Conservation (phyloP, 2,888 invertebrate genomes). For the Sesamia inferens region DNA sequence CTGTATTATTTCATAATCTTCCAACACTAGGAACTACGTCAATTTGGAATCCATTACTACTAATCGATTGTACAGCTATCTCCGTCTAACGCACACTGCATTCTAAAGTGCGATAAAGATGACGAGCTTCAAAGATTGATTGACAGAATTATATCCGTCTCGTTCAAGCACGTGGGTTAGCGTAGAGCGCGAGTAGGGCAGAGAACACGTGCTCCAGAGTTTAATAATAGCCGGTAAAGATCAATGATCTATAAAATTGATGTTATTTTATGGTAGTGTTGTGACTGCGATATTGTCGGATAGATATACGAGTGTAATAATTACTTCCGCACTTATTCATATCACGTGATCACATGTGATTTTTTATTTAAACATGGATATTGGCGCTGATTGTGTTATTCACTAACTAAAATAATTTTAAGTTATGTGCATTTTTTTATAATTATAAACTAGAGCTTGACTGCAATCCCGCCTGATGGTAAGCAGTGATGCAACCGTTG, state of each 20-base stretch:
- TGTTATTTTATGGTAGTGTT: constrained; percentile 60
- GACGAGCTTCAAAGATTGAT: not conserved
- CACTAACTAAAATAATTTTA: no score
- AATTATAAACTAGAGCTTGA: no score
- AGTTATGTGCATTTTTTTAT: no score
- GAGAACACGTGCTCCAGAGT: constrained; percentile 65
- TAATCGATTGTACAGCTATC: constrained; percentile 36
- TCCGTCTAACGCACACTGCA: constrained; percentile 29
- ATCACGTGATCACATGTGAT: constrained; percentile 6
- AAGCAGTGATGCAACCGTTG: no score
- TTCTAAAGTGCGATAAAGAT: constrained; percentile 40
- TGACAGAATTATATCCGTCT: constrained; percentile 16
- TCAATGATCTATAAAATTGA: constrained; percentile 70
- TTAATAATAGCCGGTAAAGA: constrained; percentile 65
- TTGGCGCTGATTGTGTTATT: no score
- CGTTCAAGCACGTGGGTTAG: constrained; percentile 15
- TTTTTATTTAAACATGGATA: constrained; percentile 3
- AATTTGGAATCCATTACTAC: constrained; percentile 44
- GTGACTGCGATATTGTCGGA: constrained; percentile 36
- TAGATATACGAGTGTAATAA: constrained; percentile 33
- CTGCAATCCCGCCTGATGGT: no score
- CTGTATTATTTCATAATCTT: constrained; percentile 54
- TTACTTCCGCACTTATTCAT: constrained; percentile 37
- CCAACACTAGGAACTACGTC: constrained; percentile 19
- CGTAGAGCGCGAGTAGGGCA: constrained; percentile 36